These are phyloP conservation scores for Polymixis lichenea DNA, from an alignment of 2,888 invertebrate species.

Conservation along the genomic window DNA sequence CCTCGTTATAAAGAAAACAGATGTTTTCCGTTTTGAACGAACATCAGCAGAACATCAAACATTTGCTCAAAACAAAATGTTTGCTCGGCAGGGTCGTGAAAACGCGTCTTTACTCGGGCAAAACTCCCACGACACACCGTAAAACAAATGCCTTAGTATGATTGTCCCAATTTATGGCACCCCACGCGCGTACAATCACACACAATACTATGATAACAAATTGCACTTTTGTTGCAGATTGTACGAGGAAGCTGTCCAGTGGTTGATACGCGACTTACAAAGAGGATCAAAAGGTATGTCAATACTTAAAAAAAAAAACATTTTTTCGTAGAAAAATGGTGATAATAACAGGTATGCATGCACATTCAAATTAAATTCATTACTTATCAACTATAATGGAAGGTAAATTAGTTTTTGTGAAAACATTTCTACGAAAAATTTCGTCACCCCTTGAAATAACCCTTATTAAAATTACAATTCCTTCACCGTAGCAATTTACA, in stretches of 20 bases:
- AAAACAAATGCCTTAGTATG: not conserved
- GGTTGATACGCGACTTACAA: slow-evolving; percentile 46
- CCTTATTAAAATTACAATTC: slow-evolving; percentile 49
- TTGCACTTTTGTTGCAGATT: slow-evolving; percentile 84
- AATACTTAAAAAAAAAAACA: not conserved
- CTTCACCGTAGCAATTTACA: slow-evolving; percentile 56
- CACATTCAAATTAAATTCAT: slow-evolving; percentile 16
- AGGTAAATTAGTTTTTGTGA: slow-evolving; percentile 19
- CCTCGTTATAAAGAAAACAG: no score
- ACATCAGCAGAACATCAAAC: no score
- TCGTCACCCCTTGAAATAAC: slow-evolving; percentile 36
- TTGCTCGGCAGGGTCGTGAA: no score
- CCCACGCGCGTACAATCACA: slow-evolving; percentile 67
- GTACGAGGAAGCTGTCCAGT: slow-evolving; percentile 62
- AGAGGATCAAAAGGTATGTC: slow-evolving; percentile 12
- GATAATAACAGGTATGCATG: slow-evolving; percentile 5
- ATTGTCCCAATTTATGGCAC: slow-evolving; percentile 51
- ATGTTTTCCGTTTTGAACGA: no score
- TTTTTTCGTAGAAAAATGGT: not conserved
- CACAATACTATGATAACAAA: slow-evolving; percentile 75
- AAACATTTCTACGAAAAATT: slow-evolving; percentile 22
- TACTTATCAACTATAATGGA: slow-evolving; percentile 30
- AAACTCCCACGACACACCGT: slow-evolving; percentile 6
- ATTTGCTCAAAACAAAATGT: no score
- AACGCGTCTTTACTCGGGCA: not conserved